Conservation (phyloP, 2,888 invertebrate genomes). For the Limnephilus auricula region DNA sequence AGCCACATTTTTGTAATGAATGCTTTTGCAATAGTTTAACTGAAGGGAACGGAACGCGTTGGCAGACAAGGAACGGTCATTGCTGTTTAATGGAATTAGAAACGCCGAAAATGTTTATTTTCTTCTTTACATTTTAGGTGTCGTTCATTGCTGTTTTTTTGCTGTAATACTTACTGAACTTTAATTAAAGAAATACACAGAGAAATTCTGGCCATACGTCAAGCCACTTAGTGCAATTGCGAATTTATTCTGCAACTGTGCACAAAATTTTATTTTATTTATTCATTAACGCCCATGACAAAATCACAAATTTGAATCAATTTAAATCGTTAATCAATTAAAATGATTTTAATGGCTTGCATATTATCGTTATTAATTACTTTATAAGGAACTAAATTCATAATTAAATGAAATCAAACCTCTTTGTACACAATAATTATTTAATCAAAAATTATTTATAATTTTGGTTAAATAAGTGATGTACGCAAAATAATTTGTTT, state of each 20-base stretch:
- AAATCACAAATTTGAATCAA: too few relatives aligned
- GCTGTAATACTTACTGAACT: not conserved
- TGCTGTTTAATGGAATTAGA: slow-evolving; percentile 8
- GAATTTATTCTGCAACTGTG: not conserved
- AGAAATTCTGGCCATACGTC: not conserved
- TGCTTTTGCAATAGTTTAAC: slow-evolving; percentile 35
- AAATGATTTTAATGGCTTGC: too few relatives aligned
- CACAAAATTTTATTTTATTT: not conserved
- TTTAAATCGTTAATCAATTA: too few relatives aligned
- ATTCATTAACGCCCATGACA: not conserved
- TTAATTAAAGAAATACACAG: not conserved
- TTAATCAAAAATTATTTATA: too few relatives aligned
- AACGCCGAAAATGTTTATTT: not conserved
- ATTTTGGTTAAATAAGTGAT: too few relatives aligned
- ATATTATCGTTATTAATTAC: too few relatives aligned
- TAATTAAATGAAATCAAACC: too few relatives aligned
- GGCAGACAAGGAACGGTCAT: slow-evolving; percentile 9
- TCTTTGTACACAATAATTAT: too few relatives aligned
- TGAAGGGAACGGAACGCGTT: slow-evolving; percentile 16
- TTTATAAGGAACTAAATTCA: too few relatives aligned
- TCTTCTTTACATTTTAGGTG: not conserved
- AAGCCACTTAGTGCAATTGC: not conserved
- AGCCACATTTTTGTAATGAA: slow-evolving; percentile 33
- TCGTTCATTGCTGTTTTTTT: not conserved
- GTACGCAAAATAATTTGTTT: too few relatives aligned